Conservation (phyloP, 2,797 vertebrate species). For the Tolypeutes matacus region DNA sequence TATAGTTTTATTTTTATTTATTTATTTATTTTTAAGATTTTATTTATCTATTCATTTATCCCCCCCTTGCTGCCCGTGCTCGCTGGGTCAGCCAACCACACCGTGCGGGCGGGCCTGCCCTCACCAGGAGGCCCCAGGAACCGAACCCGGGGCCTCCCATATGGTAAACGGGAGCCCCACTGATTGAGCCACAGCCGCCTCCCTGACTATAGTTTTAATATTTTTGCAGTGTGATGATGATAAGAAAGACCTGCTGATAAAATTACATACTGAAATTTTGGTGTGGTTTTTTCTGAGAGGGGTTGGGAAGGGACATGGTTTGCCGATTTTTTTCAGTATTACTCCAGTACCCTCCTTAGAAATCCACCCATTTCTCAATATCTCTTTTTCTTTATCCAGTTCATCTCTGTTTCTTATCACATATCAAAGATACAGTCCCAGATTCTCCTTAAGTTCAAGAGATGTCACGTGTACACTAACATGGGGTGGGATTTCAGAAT, state of each 20-base stretch:
- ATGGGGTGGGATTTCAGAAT: background rate
- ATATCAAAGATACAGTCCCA: conserved; percentile 39
- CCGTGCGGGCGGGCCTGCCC: no score
- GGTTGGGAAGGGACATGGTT: background rate
- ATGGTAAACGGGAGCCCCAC: no score
- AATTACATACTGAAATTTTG: background rate
- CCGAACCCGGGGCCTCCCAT: no score
- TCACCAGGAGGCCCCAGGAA: no score
- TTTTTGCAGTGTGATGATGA: background rate
- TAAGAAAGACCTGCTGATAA: background rate
- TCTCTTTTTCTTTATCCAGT: background rate
- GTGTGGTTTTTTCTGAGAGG: background rate
- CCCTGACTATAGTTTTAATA: background rate
- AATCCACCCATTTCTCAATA: background rate
- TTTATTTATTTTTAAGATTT: no score
- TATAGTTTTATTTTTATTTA: background rate
- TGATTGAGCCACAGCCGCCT: no score
- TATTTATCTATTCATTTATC: no score
- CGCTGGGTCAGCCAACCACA: no score
- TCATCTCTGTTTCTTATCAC: conserved; percentile 4
- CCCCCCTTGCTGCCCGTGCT: no score
- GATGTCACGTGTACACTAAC: background rate
- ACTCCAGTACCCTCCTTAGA: background rate
- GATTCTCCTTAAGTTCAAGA: background rate
- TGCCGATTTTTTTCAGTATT: background rate